phyloP scores from a whole-genome alignment of 2,797 vertebrate genomes.

The Smutsia gigantea region DNA sequence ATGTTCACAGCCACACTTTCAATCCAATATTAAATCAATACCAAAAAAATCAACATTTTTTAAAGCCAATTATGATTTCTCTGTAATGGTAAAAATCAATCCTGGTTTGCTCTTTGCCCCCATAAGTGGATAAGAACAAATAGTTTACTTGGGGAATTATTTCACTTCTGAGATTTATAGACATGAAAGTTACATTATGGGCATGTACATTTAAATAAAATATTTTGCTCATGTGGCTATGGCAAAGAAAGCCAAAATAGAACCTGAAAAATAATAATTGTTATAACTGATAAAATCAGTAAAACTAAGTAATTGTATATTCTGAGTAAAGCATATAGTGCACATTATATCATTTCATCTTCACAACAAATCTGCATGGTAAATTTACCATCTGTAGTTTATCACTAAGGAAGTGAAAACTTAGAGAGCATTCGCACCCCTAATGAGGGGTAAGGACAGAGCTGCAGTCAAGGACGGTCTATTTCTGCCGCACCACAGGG shows the following conservation, averaged over 20 bases:
- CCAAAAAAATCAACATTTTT: neutral
- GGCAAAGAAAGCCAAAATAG: neutral
- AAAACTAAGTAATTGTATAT: neutral
- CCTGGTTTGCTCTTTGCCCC: neutral
- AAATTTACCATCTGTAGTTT: neutral
- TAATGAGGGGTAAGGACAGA: neutral
- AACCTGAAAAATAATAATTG: neutral
- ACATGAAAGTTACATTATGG: neutral
- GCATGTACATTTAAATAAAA: neutral
- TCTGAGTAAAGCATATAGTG: neutral
- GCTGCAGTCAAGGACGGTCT: neutral
- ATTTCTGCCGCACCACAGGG: neutral
- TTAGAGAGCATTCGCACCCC: neutral
- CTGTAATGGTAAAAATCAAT: conserved; percentile 1
- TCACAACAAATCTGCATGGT: neutral
- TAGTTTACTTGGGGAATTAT: neutral
- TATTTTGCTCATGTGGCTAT: neutral
- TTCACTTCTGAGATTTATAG: conserved; percentile 8
- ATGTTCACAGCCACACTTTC: neutral
- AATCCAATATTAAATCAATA: conserved; percentile 10
- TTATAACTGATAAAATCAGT: neutral
- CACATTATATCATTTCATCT: neutral
- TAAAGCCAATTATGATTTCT: neutral
- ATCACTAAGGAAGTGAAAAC: neutral
- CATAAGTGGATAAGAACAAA: neutral